Percentiles rank a stretch among this genome's conserved stretches.
phyloP scores from a whole-genome alignment of 53 echinoderm and acorn worm genomes.

The Astropecten irregularis region DNA sequence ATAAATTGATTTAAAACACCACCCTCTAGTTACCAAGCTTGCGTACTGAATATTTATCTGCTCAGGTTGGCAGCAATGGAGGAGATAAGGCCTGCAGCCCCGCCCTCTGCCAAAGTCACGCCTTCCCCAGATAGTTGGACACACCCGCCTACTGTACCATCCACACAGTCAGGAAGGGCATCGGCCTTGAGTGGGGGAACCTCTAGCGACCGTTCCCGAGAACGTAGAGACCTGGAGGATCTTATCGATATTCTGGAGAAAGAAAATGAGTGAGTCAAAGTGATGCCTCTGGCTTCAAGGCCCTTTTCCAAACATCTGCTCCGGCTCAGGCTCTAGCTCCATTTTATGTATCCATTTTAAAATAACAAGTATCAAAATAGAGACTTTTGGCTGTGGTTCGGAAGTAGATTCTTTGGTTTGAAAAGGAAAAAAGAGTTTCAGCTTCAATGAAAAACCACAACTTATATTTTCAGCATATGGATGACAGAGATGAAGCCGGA shows the following conservation, averaged over 20 bases:
- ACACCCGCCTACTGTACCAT: not conserved
- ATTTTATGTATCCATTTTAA: no score
- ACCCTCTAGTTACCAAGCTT: no score
- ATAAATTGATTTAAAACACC: no score
- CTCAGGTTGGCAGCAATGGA: conserved; percentile 78
- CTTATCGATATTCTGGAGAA: conserved; percentile 70
- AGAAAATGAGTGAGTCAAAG: conserved; percentile 83
- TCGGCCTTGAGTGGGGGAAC: not conserved
- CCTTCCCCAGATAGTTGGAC: not conserved
- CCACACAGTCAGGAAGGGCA: conserved; percentile 13
- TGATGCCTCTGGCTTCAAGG: not conserved
- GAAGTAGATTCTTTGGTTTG: no score
- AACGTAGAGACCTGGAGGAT: conserved; percentile 64
- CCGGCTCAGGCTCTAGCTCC: no score
- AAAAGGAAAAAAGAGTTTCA: no score
- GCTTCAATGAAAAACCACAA: no score
- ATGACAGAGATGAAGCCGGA: no score
- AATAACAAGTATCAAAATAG: no score
- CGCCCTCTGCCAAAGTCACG: not conserved
- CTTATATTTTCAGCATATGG: no score
- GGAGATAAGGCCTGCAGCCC: conserved; percentile 36
- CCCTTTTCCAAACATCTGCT: no score
- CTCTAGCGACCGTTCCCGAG: conserved; percentile 25
- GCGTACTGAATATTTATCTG: not conserved
- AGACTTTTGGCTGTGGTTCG: no score